Evolutionary conservation across 2,113 vertebrate genomes (phyloP), one percentile per base, ranked within the genome.

Genomic region (Leucoraja erinaceus): DNA sequence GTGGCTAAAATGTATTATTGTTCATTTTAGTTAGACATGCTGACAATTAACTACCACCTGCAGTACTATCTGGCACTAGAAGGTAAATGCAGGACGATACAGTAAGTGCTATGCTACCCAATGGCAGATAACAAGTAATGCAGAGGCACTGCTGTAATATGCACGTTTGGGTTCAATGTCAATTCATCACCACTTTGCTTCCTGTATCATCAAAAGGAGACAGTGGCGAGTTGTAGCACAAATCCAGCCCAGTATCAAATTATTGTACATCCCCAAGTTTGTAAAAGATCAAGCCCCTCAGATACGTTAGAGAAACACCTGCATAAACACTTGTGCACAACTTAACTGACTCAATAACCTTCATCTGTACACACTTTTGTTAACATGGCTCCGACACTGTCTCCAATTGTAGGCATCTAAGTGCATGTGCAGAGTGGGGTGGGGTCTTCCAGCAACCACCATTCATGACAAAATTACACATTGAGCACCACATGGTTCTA

Each of bases 371-470:
- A 91, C 33, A 72, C 68, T 91, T 54, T 74, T 38, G 22, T 91
- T 38, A 47, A 90, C 18, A 70, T 91, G 20, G 68, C 9, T 14
- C 63, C 61, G 20, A 68, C 6, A 33, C 63, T 63, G 16, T 91
- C 88, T 91, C 12, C 83, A 86, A 86, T 31, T 91, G 63, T 72
- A 91, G 66, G 90, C 68, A 91, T 72, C 66, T 72, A 54, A 91
- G 90, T 91, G 68, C 90, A 70, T 91, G 90, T 72, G 83, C 59
- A 88, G 28, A 12, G 90, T 91, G 90, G 90, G 38, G 33, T 54
- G 90, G 68, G 66, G 90, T 91, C 90, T 91, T 91, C 90, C 90
- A 91, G 90, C 90, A 91, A 91, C 68, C 90, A 91, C 90, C 90
- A 91, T 91, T 72, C 90, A 74, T 91, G 90, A 72, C 31, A 74